phyloP scores from a whole-genome alignment of 2,888 invertebrate species.

The Polymixis flavicincta region DNA sequence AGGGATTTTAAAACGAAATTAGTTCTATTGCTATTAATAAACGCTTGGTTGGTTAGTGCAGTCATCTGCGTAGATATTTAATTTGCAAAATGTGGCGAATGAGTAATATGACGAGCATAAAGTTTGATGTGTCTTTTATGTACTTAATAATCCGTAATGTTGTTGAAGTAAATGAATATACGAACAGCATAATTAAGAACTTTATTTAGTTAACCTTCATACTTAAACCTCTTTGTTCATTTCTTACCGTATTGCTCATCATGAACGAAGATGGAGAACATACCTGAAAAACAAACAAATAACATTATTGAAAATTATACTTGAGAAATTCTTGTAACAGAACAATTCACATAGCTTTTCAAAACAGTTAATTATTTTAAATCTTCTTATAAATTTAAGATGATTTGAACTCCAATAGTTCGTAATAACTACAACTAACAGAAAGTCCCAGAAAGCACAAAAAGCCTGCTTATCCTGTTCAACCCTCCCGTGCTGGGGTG shows the following conservation, averaged over 20 bases:
- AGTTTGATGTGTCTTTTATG: conserved; percentile 48
- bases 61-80: conserved; percentile 28
- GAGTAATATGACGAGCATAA: conserved; percentile 28
- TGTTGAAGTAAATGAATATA: conserved; percentile 5
- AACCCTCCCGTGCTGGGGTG: conserved; percentile 60
- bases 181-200: not conserved
- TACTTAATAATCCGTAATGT: conserved; percentile 29
- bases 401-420: not conserved
- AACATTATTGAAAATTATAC: not conserved
- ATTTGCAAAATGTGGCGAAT: conserved; percentile 22
- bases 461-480: conserved; percentile 58
- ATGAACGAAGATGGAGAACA: conserved; percentile 49
- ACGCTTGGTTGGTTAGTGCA: conserved; percentile 20
- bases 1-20: conserved; percentile 70
- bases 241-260: conserved; percentile 50
- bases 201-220: conserved; percentile 24
- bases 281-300: conserved; percentile 69
- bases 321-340: not conserved
- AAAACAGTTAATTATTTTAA: not conserved
- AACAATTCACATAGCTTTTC: not conserved
- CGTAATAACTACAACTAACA: not conserved
- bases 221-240: conserved; percentile 30
- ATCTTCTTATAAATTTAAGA: not conserved
- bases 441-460: conserved; percentile 37
- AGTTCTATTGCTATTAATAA: conserved; percentile 57